Evolutionary conservation across 2,888 invertebrate genomes (phyloP).

Genomic region (Orthonevra nobilis): DNA sequence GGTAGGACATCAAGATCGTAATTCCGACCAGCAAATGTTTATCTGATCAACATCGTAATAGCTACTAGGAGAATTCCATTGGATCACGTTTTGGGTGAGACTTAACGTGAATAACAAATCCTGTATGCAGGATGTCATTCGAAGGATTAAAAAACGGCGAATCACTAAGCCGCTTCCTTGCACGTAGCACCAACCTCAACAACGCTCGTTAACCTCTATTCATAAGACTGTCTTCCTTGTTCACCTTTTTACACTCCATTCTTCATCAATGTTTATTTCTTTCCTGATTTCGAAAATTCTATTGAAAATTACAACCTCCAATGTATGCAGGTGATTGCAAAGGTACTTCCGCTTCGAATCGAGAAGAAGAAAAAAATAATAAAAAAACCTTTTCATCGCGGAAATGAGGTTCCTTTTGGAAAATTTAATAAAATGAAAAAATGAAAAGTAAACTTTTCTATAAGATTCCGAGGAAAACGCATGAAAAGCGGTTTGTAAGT

Average conservation of each 20-base stretch:
- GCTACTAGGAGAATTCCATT: too few relatives aligned
- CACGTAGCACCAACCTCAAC: conserved; percentile 52
- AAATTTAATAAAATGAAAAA: neutral
- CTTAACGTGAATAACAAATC: too few relatives aligned
- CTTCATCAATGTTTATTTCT: neutral
- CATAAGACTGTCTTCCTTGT: conserved; percentile 26
- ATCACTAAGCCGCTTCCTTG: conserved; percentile 42
- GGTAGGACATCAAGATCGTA: too few relatives aligned
- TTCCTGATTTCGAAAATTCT: conserved; percentile 34
- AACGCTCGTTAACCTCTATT: conserved; percentile 57
- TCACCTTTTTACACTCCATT: neutral
- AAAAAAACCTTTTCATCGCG: conserved; percentile 24
- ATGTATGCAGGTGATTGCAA: conserved; percentile 62
- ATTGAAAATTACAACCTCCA: conserved; percentile 61
- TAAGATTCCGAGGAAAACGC: too few relatives aligned
- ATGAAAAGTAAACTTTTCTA: too few relatives aligned
- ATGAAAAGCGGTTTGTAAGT: too few relatives aligned
- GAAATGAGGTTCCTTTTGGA: conserved; percentile 38
- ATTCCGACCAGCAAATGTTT: too few relatives aligned
- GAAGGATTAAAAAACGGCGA: too few relatives aligned
- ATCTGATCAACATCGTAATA: too few relatives aligned
- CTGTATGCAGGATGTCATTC: too few relatives aligned
- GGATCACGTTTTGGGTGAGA: too few relatives aligned
- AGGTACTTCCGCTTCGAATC: conserved; percentile 39
- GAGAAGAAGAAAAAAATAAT: conserved; percentile 4